Evolutionary conservation across 2,113 vertebrate genomes (phyloP).

Genomic region (Trematocara stigmaticum): DNA sequence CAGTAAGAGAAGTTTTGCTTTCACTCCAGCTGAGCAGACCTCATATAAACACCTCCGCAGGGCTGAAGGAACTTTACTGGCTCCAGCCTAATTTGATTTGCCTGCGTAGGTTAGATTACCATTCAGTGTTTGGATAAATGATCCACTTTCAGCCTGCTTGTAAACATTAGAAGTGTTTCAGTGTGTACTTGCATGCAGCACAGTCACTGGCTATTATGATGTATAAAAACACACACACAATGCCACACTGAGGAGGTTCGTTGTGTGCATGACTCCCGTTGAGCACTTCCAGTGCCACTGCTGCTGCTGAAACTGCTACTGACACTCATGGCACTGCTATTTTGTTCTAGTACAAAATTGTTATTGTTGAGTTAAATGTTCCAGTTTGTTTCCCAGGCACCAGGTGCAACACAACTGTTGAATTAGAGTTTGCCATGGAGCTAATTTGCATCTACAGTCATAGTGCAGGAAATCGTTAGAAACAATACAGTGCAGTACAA

Average conservation of each 20-base stretch:
- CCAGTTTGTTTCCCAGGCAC: neutral
- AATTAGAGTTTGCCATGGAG: neutral
- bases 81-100: slow-evolving; percentile 44
- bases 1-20: slow-evolving; percentile 40
- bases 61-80: slow-evolving; percentile 18
- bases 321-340: neutral
- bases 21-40: slow-evolving; percentile 32
- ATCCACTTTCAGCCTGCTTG: slow-evolving; percentile 27
- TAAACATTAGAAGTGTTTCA: slow-evolving; percentile 32
- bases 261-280: neutral
- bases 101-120: slow-evolving; percentile 23
- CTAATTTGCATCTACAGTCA: neutral
- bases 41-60: slow-evolving; percentile 38
- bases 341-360: neutral
- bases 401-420: neutral
- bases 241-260: slow-evolving; percentile 4
- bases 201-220: neutral
- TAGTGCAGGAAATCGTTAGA: neutral
- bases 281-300: neutral
- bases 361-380: neutral
- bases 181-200: neutral
- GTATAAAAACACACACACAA: neutral
- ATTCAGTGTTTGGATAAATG: slow-evolving; percentile 44
- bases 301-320: neutral
- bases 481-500: neutral